Evolutionary conservation across 2,113 vertebrate genomes (phyloP).

Genomic region (Manacus vitellinus): DNA sequence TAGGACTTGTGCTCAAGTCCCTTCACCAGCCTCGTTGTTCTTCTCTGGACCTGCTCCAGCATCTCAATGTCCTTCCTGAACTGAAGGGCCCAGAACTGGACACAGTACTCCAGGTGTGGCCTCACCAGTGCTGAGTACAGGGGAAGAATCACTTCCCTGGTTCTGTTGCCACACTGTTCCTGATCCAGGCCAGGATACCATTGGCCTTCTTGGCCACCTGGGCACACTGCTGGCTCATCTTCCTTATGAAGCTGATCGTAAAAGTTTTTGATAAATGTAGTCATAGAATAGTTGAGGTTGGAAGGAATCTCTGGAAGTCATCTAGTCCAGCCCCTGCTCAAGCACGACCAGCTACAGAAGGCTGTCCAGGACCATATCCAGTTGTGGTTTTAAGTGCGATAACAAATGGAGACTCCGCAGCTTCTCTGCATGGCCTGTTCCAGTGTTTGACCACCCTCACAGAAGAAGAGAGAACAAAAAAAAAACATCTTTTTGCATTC

Average conservation of each 20-base stretch:
- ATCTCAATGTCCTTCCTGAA: no score
- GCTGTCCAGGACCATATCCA: background rate
- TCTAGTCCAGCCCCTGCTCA: background rate
- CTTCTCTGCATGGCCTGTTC: background rate
- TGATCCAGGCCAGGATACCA: no score
- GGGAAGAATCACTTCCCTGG: no score
- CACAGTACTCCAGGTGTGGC: no score
- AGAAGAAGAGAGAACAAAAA: background rate
- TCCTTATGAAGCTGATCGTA: background rate
- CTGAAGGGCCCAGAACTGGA: no score
- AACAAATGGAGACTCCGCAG: background rate
- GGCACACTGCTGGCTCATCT: no score
- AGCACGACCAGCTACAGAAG: background rate
- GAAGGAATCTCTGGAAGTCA: background rate
- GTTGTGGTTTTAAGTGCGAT: background rate
- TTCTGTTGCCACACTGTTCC: no score
- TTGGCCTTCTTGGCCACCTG: no score
- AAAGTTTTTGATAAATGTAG: background rate
- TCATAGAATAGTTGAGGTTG: background rate
- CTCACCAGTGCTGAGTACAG: no score
- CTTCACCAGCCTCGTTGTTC: no score
- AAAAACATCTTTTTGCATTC: background rate
- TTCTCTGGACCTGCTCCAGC: no score
- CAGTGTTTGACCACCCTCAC: background rate
- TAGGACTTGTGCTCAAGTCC: no score